Percentiles rank a stretch among this genome's conserved stretches.
Evolutionary conservation across 2,797 vertebrate species (phyloP).

Genomic region (Labroides dimidiatus): DNA sequence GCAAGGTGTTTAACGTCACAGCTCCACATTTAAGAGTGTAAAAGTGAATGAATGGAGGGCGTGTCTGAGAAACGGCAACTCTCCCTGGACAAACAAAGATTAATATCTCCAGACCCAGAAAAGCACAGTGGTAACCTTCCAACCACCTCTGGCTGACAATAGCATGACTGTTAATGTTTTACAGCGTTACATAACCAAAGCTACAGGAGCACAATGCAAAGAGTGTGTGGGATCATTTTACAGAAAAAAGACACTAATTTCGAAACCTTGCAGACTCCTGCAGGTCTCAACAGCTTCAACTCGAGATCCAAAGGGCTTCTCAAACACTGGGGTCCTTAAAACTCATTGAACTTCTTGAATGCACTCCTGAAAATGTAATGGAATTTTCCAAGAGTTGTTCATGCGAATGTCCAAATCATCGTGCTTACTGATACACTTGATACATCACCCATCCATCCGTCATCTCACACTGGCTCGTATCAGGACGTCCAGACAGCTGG

Average conservation of each 20-base stretch:
- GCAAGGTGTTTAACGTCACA: background rate
- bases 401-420: no score
- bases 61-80: slow-evolving; percentile 21
- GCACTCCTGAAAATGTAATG: no score
- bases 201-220: background rate
- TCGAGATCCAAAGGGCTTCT: background rate
- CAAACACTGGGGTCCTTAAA: no score
- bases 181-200: slow-evolving; percentile 19
- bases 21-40: background rate
- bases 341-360: background rate
- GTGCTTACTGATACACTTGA: no score
- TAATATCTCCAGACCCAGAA: slow-evolving; percentile 3
- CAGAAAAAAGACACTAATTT: slow-evolving; percentile 20
- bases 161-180: slow-evolving; percentile 44
- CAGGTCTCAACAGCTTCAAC: background rate
- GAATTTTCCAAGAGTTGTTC: no score
- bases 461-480: no score
- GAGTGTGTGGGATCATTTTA: slow-evolving; percentile 3
- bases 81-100: slow-evolving; percentile 43
- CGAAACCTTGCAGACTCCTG: background rate
- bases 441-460: no score
- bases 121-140: slow-evolving; percentile 1
- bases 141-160: slow-evolving; percentile 27
- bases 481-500: no score
- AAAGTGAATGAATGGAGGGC: slow-evolving; percentile 24